Evolutionary conservation across 2,113 vertebrate species (phyloP), one percentile per base, ranked within the genome.

Genomic region (Diadophis punctatus): DNA sequence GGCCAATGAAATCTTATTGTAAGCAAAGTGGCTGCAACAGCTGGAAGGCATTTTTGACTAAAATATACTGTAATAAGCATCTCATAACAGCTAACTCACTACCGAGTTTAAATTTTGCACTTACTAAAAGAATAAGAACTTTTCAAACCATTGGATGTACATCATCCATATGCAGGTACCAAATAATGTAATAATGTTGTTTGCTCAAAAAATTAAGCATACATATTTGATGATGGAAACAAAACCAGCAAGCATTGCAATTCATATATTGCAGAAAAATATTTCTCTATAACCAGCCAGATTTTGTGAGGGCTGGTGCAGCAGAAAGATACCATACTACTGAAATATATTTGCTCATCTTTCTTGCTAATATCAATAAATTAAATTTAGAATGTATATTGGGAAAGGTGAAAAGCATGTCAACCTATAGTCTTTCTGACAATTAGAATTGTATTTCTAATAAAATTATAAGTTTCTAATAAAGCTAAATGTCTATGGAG

Each of bases 41-140:
- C 80, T 93, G 22, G 48, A 74, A 93, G 93, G 87, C 18, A 55
- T 93, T 94, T 86, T 92, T 90, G 92, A 93, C 94, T 94, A 92
- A 91, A 95, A 94, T 14, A 16, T 90, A 46, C 5, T 2, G 46
- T 46, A 93, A 90, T 5, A 14, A 22, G 4, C 56, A 90, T 93
- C 60, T 86, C 92, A 87, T 86, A 9, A 88, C 22, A 93, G 34
- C 30, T 60, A 92, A 6, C 60, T 94, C 87, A 93, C 46, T 46
- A 49, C 16, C 25, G 63, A 34, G 90, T 92, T 94, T 93, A 93
- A 93, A 95, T 92, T 53, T 93, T 0, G 0, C 22, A 88, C 91
- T 27, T 39, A 80, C 90, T 88, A 94, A 94, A 91, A 93, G 86
- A 74, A 89, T 25, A 94, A 90, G 23, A 93, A 68, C 18, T 43